Base-by-base conservation (phyloP, 2,797 vertebrate genomes). In the Cheirogaleus major region DNA sequence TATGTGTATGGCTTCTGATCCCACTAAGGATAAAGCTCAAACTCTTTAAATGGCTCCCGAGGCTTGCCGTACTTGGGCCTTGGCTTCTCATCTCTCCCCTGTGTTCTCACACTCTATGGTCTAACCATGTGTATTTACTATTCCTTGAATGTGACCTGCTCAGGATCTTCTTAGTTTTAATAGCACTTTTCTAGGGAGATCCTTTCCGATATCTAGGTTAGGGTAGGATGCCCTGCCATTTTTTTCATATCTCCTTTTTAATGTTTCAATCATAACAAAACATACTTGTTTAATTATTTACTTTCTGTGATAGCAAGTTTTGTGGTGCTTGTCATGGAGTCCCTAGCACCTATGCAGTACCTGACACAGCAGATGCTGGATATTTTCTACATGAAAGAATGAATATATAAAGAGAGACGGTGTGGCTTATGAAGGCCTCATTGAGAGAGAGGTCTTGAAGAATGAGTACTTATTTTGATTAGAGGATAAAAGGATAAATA, bases 201-300 rank as follows among this genome's bases (percentile, higher is more conserved):
- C 2, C 18, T 83, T 57, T 84, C 5, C 43, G 25, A 81, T 78
- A 22, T 17, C 9, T 80, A 76, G 25, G 43, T 73, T 87, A 89
- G 32, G 35, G 13, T 81, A 69, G 38, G 50, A 59, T 52, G 3
- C 22, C 25, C 65, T 76, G 1, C 30, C 57, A 55, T 83, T 10
- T 22, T 27, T 85, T 20, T 92, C 23, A 50, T 61, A 57, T 73
- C 7, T 25, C 35, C 25, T 55, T 67, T 72, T 88, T 84, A 76
- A 65, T 92, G 94, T 73, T 96, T 82, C 22, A 59, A 7, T 89
- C 25, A 69, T 23, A 90, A 88, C 14, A 95, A 97, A 93, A n/a
- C 38, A 43, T n/a, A 41, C 17, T 89, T 75, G 50, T 61, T 97
- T 89, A 85, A 72, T 85, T 83, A 57, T 57, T 30, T 70, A 23